Evolutionary conservation across 2,113 vertebrate genomes (phyloP).

Genomic region (Antigone vipio): DNA sequence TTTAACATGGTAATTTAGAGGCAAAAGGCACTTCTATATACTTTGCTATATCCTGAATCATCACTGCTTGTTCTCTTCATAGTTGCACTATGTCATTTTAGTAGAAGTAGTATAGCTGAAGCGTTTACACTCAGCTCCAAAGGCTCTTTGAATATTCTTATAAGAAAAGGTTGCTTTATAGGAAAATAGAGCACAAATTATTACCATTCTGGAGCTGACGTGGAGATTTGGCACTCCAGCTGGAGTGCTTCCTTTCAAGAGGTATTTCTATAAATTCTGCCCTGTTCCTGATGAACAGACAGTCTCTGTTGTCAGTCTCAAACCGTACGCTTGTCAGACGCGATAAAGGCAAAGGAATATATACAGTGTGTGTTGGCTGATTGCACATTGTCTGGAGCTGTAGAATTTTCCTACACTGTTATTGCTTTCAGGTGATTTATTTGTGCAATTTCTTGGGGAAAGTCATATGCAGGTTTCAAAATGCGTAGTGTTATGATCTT

Average conservation of each 20-base stretch:
- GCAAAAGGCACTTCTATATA: neutral
- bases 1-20: neutral
- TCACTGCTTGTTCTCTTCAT: neutral
- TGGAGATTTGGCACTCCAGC: neutral
- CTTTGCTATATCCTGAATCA: neutral
- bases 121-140: neutral
- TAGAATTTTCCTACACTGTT: conserved; percentile 14
- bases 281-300: neutral
- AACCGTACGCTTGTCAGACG: neutral
- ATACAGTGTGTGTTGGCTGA: neutral
- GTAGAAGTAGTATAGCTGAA: neutral
- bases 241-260: conserved; percentile 10
- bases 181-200: neutral
- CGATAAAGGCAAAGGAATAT: conserved; percentile 31
- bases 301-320: neutral
- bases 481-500: neutral
- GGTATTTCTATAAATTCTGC: neutral
- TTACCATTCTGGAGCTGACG: neutral
- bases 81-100: neutral
- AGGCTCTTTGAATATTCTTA: neutral
- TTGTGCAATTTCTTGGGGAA: conserved; percentile 42
- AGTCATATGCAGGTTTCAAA: conserved; percentile 30
- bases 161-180: neutral
- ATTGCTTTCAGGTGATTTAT: conserved; percentile 55
- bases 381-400: conserved; percentile 44